Evolutionary conservation across 2,888 invertebrate genomes (phyloP).

Genomic region (Stenichneumon culpator): DNA sequence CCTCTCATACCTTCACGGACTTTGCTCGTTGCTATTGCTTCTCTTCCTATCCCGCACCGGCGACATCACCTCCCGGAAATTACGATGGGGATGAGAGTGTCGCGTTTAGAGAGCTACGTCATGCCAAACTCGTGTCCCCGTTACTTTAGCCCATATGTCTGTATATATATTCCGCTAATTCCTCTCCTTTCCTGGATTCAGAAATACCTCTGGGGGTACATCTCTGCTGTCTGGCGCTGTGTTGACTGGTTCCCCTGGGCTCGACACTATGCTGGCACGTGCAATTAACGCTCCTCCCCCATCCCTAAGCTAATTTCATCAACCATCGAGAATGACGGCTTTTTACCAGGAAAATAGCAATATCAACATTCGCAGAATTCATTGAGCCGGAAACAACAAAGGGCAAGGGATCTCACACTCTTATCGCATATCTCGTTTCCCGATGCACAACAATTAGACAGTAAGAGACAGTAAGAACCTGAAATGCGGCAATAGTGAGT

Average conservation of each 20-base stretch:
- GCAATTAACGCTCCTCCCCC: slow-evolving; percentile 35
- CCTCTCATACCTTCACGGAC: neutral
- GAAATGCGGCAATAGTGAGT: too few relatives aligned
- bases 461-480: too few relatives aligned
- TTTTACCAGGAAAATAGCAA: neutral
- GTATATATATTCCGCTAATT: neutral
- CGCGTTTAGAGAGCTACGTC: slow-evolving; percentile 7
- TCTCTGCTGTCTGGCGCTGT: neutral
- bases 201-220: slow-evolving; percentile 19
- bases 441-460: slow-evolving; percentile 25
- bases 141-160: neutral
- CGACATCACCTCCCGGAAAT: slow-evolving; percentile 23
- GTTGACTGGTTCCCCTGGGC: too few relatives aligned
- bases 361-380: slow-evolving; percentile 31
- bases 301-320: slow-evolving; percentile 36
- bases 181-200: slow-evolving; percentile 21
- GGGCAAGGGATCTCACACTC: neutral
- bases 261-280: slow-evolving; percentile 7
- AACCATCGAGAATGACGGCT: neutral
- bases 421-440: slow-evolving; percentile 18
- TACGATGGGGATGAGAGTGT: slow-evolving; percentile 34
- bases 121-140: slow-evolving; percentile 14
- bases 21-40: neutral
- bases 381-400: neutral
- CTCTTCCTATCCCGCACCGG: neutral